These are phyloP conservation scores for Lophius americanus DNA, from an alignment of 2,797 vertebrate genomes.

Conservation along the genomic window DNA sequence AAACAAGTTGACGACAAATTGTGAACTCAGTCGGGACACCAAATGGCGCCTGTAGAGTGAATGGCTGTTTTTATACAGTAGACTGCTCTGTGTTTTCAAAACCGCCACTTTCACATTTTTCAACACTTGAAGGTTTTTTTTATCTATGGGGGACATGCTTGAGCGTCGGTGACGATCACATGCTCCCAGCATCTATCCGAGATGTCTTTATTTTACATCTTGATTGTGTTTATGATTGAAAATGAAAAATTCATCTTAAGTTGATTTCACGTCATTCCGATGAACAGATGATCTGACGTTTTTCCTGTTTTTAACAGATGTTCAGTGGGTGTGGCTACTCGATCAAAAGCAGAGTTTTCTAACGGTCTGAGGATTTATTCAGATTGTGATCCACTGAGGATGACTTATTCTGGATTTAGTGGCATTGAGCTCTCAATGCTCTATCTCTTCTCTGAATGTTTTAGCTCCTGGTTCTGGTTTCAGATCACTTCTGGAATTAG, in stretches of 20 bases:
- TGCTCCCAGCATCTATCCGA: slow-evolving; percentile 33
- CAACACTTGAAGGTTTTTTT: slow-evolving; percentile 53
- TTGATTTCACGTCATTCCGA: slow-evolving; percentile 29
- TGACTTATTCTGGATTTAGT: not conserved
- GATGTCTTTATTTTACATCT: slow-evolving; percentile 60
- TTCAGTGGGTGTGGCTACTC: slow-evolving; percentile 28
- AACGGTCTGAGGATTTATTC: not conserved
- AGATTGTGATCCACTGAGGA: not conserved
- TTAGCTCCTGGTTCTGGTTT: not conserved
- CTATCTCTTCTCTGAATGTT: not conserved
- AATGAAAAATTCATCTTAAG: slow-evolving; percentile 33
- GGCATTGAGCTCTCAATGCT: not conserved
- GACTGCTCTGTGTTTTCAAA: slow-evolving; percentile 48
- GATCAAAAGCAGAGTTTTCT: slow-evolving; percentile 14
- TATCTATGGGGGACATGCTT: slow-evolving; percentile 11
- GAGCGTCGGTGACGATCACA: slow-evolving; percentile 2
- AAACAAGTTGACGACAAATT: no score
- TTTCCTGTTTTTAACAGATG: slow-evolving; percentile 29
- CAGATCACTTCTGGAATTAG: not conserved
- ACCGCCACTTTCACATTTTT: slow-evolving; percentile 49
- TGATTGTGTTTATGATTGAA: slow-evolving; percentile 64
- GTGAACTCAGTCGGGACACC: slow-evolving; percentile 21
- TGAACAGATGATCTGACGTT: slow-evolving; percentile 21
- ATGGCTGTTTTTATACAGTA: slow-evolving; percentile 50
- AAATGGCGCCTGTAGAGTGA: slow-evolving; percentile 35